Percentiles rank a stretch among this genome's conserved stretches.
These are phyloP conservation scores for Eudasyphora cyanicolor DNA, from an alignment of 2,888 invertebrate species.

Conservation along the genomic window DNA sequence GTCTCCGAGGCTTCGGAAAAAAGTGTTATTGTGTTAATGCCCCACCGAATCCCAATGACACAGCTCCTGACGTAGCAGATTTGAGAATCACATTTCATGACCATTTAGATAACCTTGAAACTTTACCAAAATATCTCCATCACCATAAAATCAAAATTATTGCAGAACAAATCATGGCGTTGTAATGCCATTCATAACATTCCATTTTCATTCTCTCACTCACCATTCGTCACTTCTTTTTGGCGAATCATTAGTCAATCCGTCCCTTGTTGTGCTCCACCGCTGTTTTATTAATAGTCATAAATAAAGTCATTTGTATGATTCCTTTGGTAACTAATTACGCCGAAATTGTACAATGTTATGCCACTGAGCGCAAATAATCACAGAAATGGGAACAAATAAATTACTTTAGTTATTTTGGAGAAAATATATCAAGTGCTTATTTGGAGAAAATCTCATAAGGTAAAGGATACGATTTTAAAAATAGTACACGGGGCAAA, in stretches of 20 bases:
- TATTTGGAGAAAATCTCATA: no score
- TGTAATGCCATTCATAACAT: background rate
- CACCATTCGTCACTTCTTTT: background rate
- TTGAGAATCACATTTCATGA: constrained; percentile 1
- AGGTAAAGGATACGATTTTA: no score
- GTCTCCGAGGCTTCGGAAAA: no score
- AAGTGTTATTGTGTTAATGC: no score
- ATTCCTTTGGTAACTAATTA: background rate
- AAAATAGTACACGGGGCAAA: no score
- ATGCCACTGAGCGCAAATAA: no score
- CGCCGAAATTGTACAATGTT: no score
- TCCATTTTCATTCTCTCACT: background rate
- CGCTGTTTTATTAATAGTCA: constrained; percentile 21
- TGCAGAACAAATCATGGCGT: background rate
- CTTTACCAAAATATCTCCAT: background rate
- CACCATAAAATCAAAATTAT: background rate
- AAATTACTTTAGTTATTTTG: no score
- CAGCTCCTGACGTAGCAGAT: no score
- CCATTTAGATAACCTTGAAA: constrained; percentile 9
- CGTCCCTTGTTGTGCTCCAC: background rate
- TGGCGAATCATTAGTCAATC: constrained; percentile 34
- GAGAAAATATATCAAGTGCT: no score
- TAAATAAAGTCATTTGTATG: constrained; percentile 40
- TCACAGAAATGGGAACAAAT: no score
- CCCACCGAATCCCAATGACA: no score